Conservation (phyloP, 2,888 invertebrate species). For the Disparrhopalites patrizii region DNA sequence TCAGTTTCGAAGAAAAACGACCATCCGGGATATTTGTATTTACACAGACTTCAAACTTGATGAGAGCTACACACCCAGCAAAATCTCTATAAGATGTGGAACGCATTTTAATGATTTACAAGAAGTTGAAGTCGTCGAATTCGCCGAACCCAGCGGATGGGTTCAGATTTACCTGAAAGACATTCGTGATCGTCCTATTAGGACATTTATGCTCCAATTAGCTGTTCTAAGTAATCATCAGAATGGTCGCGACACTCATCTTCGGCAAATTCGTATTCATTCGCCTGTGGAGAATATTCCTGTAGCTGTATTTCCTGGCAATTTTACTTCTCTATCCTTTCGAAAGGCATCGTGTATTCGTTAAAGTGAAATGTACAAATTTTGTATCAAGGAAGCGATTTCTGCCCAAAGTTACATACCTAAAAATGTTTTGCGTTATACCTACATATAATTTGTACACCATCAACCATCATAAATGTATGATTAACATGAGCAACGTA, state of each 20-base stretch:
- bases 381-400: not conserved
- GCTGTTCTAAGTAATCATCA: slow-evolving; percentile 97
- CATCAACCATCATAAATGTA: too few relatives aligned
- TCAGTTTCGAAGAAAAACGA: slow-evolving; percentile 91
- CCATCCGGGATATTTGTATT: slow-evolving; percentile 90
- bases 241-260: slow-evolving; percentile 97
- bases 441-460: too few relatives aligned
- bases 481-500: too few relatives aligned
- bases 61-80: slow-evolving; percentile 97
- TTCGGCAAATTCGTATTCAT: slow-evolving; percentile 93
- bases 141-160: slow-evolving; percentile 96
- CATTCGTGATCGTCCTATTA: slow-evolving; percentile 71
- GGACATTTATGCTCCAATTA: slow-evolving; percentile 95
- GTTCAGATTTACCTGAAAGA: slow-evolving; percentile 58
- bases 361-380: slow-evolving; percentile 53
- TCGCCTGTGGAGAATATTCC: slow-evolving; percentile 63
- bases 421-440: too few relatives aligned
- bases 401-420: too few relatives aligned
- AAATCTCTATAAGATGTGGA: slow-evolving; percentile 87
- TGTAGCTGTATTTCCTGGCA: slow-evolving; percentile 56
- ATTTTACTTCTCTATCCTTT: slow-evolving; percentile 76
- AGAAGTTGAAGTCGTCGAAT: slow-evolving; percentile 88
- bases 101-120: slow-evolving; percentile 95
- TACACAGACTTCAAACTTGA: slow-evolving; percentile 97
- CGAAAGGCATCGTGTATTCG: slow-evolving; percentile 77